Evolutionary conservation across 2,797 vertebrate species (phyloP).

Genomic region (Sebastes iracundus): DNA sequence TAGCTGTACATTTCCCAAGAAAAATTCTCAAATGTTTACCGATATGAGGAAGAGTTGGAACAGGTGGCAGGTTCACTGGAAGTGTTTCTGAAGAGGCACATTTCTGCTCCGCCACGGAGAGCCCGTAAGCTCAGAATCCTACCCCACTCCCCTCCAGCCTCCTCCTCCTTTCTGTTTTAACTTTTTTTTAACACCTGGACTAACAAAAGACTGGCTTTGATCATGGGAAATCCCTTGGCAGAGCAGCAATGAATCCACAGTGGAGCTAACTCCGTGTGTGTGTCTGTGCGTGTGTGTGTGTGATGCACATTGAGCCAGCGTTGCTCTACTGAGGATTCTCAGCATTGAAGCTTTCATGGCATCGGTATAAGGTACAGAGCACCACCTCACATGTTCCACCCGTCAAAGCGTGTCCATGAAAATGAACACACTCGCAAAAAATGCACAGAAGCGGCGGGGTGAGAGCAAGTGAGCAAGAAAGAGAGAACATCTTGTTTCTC

Average conservation of each 20-base stretch:
- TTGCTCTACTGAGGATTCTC: constrained; percentile 55
- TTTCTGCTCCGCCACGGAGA: constrained; percentile 50
- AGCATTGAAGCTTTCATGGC: constrained; percentile 43
- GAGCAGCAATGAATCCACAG: constrained; percentile 65
- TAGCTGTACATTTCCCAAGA: not conserved
- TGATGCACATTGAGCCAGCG: constrained; percentile 49
- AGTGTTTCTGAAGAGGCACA: constrained; percentile 28
- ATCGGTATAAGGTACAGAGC: constrained; percentile 36
- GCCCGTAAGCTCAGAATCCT: constrained; percentile 57
- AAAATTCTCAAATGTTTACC: constrained; percentile 12
- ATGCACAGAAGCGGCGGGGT: constrained; percentile 36
- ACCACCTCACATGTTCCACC: constrained; percentile 35
- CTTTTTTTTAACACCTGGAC: constrained; percentile 77
- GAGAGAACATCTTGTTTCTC: constrained; percentile 75
- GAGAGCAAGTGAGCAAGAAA: constrained; percentile 54
- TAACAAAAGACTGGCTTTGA: constrained; percentile 80
- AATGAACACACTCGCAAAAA: constrained; percentile 39
- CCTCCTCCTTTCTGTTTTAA: constrained; percentile 70
- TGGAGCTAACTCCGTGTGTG: constrained; percentile 28
- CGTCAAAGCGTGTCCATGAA: constrained; percentile 50
- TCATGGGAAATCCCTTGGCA: constrained; percentile 77
- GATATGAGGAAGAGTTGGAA: constrained; percentile 6
- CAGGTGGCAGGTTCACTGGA: constrained; percentile 40
- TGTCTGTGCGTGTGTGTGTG: constrained; percentile 3
- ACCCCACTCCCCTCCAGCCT: constrained; percentile 49